Percentiles rank a stretch among this genome's conserved stretches.
Conservation (phyloP, 1,140 invertebrate genomes). For the Leptestheria dahalacensis region DNA sequence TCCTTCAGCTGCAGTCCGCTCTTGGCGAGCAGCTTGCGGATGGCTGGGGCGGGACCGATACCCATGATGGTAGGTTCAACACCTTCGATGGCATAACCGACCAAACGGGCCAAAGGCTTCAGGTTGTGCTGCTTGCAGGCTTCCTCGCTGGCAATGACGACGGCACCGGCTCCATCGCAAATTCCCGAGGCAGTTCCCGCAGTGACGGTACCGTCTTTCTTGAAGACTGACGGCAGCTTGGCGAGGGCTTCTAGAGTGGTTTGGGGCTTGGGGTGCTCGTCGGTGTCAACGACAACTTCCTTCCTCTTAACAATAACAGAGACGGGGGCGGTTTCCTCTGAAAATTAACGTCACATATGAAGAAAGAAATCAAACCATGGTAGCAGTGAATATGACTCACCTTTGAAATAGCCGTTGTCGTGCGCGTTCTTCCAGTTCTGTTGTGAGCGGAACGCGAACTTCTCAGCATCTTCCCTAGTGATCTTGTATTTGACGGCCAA, state of each 20-base stretch:
- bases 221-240: slow-evolving; percentile 79
- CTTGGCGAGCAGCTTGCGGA: slow-evolving; percentile 56
- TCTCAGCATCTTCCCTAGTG: slow-evolving; percentile 69
- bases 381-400: slow-evolving; percentile 24
- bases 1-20: slow-evolving; percentile 62
- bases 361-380: no score
- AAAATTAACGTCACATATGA: neutral
- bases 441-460: slow-evolving; percentile 74
- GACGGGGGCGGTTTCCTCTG: slow-evolving; percentile 66
- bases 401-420: slow-evolving; percentile 72
- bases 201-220: slow-evolving; percentile 89
- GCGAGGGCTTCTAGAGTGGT: slow-evolving; percentile 68
- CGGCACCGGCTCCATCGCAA: slow-evolving; percentile 84
- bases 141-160: slow-evolving; percentile 80
- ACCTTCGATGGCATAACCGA: slow-evolving; percentile 58
- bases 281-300: slow-evolving; percentile 57
- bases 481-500: slow-evolving; percentile 80
- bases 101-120: slow-evolving; percentile 55
- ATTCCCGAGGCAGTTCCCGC: slow-evolving; percentile 92
- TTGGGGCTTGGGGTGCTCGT: slow-evolving; percentile 88
- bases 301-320: slow-evolving; percentile 69
- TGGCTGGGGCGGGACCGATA: slow-evolving; percentile 86
- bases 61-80: slow-evolving; percentile 69
- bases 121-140: slow-evolving; percentile 65
- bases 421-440: slow-evolving; percentile 70